phyloP scores from a whole-genome alignment of 2,113 vertebrate genomes.

The Xyliphius kryptos region DNA sequence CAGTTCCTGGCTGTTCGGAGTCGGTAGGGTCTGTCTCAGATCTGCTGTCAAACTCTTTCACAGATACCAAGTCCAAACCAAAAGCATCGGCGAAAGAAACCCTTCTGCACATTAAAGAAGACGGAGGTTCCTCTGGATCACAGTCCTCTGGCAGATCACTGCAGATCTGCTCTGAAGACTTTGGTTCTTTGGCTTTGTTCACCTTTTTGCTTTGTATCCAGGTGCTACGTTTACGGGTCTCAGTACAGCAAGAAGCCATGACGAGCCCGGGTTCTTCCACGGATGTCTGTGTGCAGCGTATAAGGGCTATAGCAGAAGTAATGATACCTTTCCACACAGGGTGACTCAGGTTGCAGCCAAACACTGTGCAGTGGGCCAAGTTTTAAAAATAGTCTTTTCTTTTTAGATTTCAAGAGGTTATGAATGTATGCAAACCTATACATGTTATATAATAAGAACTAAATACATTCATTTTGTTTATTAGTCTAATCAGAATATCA shows the following conservation, averaged over 20 bases:
- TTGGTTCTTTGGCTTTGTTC: conserved; percentile 49
- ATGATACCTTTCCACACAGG: conserved; percentile 75
- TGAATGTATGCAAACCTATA: too few relatives aligned
- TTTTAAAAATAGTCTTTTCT: conserved; percentile 77
- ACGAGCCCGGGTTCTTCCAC: conserved; percentile 49
- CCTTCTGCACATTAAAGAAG: conserved; percentile 65
- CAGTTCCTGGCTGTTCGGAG: conserved; percentile 35
- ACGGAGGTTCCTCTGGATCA: conserved; percentile 56
- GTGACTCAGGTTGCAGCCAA: conserved; percentile 83
- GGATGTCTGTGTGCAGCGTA: conserved; percentile 62
- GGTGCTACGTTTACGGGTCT: too few relatives aligned
- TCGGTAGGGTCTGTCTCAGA: conserved; percentile 39
- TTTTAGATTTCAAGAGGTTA: too few relatives aligned
- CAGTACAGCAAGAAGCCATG: conserved; percentile 49
- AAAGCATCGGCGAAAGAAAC: conserved; percentile 96
- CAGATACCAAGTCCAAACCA: conserved; percentile 86
- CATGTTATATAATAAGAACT: too few relatives aligned
- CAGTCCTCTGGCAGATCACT: conserved; percentile 67
- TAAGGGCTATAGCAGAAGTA: conserved; percentile 62
- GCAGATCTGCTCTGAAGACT: conserved; percentile 60
- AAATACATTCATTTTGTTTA: too few relatives aligned
- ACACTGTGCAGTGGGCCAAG: conserved; percentile 76
- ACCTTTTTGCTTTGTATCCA: background rate
- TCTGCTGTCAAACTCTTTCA: conserved; percentile 84
- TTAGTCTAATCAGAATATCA: too few relatives aligned